Evolutionary conservation across 2,797 vertebrate species (phyloP).

Genomic region (Falco cherrug): DNA sequence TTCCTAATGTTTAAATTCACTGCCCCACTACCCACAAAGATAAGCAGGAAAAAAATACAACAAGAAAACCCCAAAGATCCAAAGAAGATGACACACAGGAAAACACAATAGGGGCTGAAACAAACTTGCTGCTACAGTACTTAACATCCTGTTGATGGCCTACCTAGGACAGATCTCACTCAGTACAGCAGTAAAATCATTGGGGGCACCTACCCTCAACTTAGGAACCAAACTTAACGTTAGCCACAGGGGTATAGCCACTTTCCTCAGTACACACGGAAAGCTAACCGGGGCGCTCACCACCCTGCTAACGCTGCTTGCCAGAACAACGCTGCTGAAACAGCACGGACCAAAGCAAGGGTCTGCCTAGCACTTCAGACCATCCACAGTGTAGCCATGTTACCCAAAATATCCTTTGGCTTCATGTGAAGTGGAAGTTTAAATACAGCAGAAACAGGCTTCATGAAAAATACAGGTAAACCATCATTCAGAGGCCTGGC

Average conservation of each 20-base stretch:
- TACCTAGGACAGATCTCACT: background rate
- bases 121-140: background rate
- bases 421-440: background rate
- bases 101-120: background rate
- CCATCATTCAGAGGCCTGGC: background rate
- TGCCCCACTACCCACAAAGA: background rate
- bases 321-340: background rate
- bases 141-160: background rate
- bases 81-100: background rate
- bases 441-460: background rate
- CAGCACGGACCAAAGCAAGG: background rate
- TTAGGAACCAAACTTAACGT: background rate
- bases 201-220: background rate
- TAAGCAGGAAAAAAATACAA: background rate
- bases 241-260: background rate
- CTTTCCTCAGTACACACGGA: background rate
- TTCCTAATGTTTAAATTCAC: background rate
- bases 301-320: accelerated
- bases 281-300: accelerated
- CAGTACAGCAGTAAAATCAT: accelerated
- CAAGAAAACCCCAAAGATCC: background rate
- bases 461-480: background rate
- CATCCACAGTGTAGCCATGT: accelerated
- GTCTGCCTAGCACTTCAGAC: background rate
- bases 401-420: background rate